A percentile compares a stretch with the other conserved stretches of the same genome.
These are phyloP conservation scores for Sebastes hubbsi DNA, from an alignment of 2,797 vertebrate species.

Conservation along the genomic window DNA sequence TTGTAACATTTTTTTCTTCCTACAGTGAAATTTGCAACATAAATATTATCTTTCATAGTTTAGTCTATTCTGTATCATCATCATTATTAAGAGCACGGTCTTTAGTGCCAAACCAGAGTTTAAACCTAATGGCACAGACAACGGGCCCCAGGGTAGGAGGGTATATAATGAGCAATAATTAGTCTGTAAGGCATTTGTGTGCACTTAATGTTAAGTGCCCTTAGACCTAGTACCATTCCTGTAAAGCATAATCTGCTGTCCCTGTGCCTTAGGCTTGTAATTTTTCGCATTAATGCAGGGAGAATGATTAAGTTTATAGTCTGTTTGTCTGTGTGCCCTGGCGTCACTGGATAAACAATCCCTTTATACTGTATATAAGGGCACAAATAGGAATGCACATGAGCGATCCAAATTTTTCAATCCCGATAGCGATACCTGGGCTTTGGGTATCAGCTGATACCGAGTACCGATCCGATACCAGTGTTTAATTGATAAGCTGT, in stretches of 20 bases:
- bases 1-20: not conserved
- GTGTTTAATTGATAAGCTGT: not conserved
- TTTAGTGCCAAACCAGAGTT: not conserved
- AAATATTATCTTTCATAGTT: not conserved
- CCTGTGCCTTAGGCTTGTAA: not conserved
- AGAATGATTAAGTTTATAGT: conserved; percentile 4
- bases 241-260: not conserved
- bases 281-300: not conserved
- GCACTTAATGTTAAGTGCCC: conserved; percentile 14
- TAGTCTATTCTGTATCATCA: not conserved
- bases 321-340: not conserved
- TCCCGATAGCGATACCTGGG: not conserved
- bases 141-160: not conserved
- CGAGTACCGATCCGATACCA: not conserved
- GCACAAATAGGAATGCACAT: not conserved
- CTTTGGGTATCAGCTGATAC: not conserved
- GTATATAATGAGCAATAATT: conserved; percentile 15
- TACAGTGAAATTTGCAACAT: not conserved
- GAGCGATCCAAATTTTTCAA: not conserved
- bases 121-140: not conserved
- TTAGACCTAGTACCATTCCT: conserved; percentile 1
- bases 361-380: not conserved
- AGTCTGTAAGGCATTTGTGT: conserved; percentile 15
- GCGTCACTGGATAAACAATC: conserved; percentile 11
- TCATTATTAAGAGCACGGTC: not conserved